Evolutionary conservation across 2,888 invertebrate species (phyloP), one percentile per base, ranked within the genome.

Genomic region (Drosophila formosana): DNA sequence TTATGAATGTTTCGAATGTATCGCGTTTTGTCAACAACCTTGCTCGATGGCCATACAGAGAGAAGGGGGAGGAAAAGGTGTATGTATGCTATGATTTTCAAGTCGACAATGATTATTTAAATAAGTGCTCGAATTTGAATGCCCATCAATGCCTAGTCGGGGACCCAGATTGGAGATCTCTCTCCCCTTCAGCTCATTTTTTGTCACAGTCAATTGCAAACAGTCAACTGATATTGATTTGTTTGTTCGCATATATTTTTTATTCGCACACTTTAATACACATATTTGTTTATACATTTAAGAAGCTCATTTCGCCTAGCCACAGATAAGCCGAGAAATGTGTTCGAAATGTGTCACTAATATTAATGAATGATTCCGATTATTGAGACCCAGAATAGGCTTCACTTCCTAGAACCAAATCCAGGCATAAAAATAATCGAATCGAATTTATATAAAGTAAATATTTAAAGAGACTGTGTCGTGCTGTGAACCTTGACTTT

Each of bases 261-360:
- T 64, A 2, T 5, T 23, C 8, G 11, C 13, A 25, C 32, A 7
- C 18, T 32, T 50, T 13, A 11, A 18, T 64, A 52, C 30, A 32
- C 28, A 9, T 41, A 41, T 39, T 53, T 66, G 50, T 66, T 66
- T 58, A 46, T 58, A 26, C 9, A 11, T 41, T 47, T 9, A 11
- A 47, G 60, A 55, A 32, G 18, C 18, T 1, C 18, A 18, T 18
- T 18, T 18, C 18, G 18, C 18, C 18, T 18, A 8, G 11, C 43
- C n/a, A 13, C 23, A 49, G 64, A 79, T 80, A 76, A 79, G 72
- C 60, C 37, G 6, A 13, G 18, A 58, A 58, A 55, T 71, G 50
- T 43, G 55, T 41, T 32, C 55, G 60, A 57, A 61, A 49, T 46
- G 47, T 28, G 45, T 28, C 41, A 63, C 57, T 72, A 64, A 67